Conservation (phyloP, 2,113 vertebrate species). For the Eclectus roratus region DNA sequence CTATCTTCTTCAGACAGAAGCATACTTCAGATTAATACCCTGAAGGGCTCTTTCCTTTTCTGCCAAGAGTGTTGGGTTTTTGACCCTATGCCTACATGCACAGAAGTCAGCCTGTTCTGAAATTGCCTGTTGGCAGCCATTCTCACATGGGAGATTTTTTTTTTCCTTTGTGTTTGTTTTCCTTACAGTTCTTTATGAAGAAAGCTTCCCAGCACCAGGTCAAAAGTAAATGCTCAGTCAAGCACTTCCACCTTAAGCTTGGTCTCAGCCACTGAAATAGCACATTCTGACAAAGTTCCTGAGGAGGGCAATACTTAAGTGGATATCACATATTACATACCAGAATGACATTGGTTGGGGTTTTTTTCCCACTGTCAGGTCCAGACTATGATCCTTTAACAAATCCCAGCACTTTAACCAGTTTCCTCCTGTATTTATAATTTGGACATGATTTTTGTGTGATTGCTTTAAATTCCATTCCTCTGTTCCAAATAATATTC, state of each 20-base stretch:
- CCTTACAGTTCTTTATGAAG: background rate
- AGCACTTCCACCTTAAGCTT: background rate
- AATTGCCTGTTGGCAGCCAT: background rate
- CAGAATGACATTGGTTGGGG: background rate
- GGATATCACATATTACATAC: background rate
- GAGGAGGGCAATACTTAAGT: background rate
- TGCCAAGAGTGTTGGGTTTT: background rate
- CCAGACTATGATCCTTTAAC: background rate
- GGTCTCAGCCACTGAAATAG: background rate
- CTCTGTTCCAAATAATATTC: background rate
- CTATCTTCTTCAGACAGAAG: background rate
- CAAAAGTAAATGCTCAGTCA: background rate
- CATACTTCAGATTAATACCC: background rate
- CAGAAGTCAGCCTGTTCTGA: background rate
- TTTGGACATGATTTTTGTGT: background rate
- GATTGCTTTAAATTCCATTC: background rate
- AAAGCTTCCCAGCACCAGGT: background rate
- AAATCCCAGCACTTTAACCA: background rate
- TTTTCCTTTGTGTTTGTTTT: background rate
- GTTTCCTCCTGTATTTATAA: background rate
- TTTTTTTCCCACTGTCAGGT: background rate
- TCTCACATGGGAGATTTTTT: background rate
- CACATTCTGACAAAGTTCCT: background rate
- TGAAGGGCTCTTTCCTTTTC: background rate
- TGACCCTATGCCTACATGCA: background rate